Base-by-base conservation (phyloP, 2,888 invertebrate genomes). In the Coelinius sp. region DNA sequence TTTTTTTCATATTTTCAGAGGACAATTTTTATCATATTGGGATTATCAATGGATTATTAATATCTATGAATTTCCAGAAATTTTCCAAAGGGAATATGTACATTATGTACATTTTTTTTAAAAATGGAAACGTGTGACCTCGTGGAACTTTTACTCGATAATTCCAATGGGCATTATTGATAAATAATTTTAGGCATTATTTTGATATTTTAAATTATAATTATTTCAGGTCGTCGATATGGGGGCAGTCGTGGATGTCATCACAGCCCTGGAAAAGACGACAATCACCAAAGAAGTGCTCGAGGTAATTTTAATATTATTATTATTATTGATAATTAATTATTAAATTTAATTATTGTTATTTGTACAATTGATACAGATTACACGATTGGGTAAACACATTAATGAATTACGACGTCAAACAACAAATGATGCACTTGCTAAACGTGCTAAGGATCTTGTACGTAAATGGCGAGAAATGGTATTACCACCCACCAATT, bases 381-480 rank as follows among this genome's bases (percentile, higher is more conserved):
- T 94, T 92, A 98, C 98, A 91, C 91, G 97, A 92, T 90, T 98
- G 87, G 98, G 97, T 46, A 95, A 94, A 88, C 94, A 95, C 87
- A 94, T 98, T 88, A 98, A 98, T 88, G 96, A 97, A 88, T 90
- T 98, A 66, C 92, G 98, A 70, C 91, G 95, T 73, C 95, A 95
- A 88, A 96, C 96, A 49, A 91, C 90, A 73, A 94, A 97, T 88
- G 95, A 95, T 79, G 91, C 91, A 74, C 90, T 98, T 86, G 96
- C 97, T 68, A 93, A 94, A 83, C 92, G 97, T 78, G 95, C 97
- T 71, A 98, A 97, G 89, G 95, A 95, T 85, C 91, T 98, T 86
- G 93, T 98, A 71, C 96, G 96, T 83, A 92, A 94, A 89, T 98
- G 98, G 98, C 93, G 97, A 82, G 94, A 94, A 89, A 92, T 95